Base-by-base conservation (phyloP, 2,113 vertebrate species). In the Eretmochelys imbricata region DNA sequence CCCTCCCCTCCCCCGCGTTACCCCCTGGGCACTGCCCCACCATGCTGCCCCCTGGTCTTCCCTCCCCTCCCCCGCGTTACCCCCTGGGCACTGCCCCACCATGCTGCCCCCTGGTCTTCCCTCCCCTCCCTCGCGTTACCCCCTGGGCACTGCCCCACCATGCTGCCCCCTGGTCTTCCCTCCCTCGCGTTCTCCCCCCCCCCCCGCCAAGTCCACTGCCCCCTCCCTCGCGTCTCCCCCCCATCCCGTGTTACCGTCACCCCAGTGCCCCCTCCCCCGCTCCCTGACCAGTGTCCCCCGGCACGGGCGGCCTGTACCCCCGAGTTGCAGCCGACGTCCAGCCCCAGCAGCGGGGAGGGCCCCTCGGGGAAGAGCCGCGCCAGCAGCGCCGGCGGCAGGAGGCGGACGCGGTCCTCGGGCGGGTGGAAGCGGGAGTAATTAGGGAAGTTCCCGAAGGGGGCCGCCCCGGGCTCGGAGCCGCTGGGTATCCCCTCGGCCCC, bases 241-340 rank as follows among this genome's bases (percentile, higher is more conserved):
- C 29, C 27, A 8, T 17, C 62, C 65, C 29, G 2, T 11, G 59
- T 6, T 31, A 62, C 27, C 24, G 54, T 55, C 3, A 55, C 54
- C 54, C 54, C 3, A 20, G 53, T 54, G 53, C 3, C 19, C 22
- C 46, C 14, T 8, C 25, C 0, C 5, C n/a, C 1, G 5, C 17
- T 22, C 1, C 25, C 57, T 27, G 4, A 12, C 4, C 11, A 51
- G 5, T 1, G 4, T 2, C 17, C 9, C 57, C 17, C 54, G 10
- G 20, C 83, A 79, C 29, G 46, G 27, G 65, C n/a, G 8, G 6
- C 20, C 91, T 91, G 98, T 94, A 99, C 99, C 98, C 99, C 99
- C 2, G 99, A 99, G 90, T 99, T 99, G 96, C 99, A 99, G 2
- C 99, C 99, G 82, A 99, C 99, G 51, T 99, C 99, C 93, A 99